Evolutionary conservation across 35 echinoderm and acorn worm genomes (phyloP), one percentile per base, ranked within the genome.

Genomic region (Patiria miniata): DNA sequence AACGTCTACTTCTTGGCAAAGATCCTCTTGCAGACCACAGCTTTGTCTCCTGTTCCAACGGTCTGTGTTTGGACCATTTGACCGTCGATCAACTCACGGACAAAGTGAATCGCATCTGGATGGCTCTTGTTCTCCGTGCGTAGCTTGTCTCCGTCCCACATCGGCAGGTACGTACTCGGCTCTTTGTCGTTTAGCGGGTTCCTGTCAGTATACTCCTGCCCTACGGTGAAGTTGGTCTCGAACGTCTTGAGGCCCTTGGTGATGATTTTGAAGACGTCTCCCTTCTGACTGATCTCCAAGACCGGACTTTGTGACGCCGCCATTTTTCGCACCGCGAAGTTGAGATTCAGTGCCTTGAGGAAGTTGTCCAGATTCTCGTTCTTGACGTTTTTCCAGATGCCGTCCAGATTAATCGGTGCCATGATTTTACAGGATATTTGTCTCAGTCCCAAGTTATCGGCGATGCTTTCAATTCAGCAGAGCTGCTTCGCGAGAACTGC

Each of bases 361-460:
- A 81, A 89, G 6, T 57, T 57, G 22, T 81, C 79, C n/a, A 89
- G 50, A 61, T 82, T 82, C 37, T 89, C 87, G 37, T 60, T 89
- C 56, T 82, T 89, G 16, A 83, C 78, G 34, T 65, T 51, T 89
- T 81, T 89, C 87, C 87, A 89, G n/a, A n/a, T 65, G 12, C 87
- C 87, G 28, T 10, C 76, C 18, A 86, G 59, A 30, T 86, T 29
- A 22, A 86, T 80, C 0, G 78, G 78, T 50, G 78, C 78, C 78
- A 51, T 80, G 29, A 37, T 80, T 38, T 80, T 9, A 0, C 15
- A 16, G 3, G 29, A 73, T 68, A 21, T 47, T 47, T 47, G 12
- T 6, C 42, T 47, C 42, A 12, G 12, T 47, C 4, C 42, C 4
- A 47, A 47, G n/a, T n/a, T n/a, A n/a, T n/a, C n/a, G n/a, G n/a